These are phyloP conservation scores for Coregonus suidteri DNA, from an alignment of 2,797 vertebrate species.

Conservation along the genomic window DNA sequence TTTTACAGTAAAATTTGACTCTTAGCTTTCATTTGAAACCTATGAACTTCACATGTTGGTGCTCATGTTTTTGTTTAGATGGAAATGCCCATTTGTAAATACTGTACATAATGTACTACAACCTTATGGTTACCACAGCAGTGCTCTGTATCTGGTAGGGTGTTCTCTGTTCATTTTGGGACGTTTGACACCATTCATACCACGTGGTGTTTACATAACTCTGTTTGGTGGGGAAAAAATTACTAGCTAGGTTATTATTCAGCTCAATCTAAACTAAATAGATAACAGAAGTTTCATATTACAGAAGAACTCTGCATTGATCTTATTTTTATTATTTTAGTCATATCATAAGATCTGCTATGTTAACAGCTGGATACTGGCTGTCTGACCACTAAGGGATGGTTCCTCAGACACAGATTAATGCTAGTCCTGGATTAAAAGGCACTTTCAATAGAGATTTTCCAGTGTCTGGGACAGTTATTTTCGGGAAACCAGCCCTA, in stretches of 20 bases:
- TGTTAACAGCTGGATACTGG: no score
- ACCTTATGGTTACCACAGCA: neutral
- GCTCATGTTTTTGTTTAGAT: no score
- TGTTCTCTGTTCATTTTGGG: conserved; percentile 30
- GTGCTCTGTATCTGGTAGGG: neutral
- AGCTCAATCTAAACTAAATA: neutral
- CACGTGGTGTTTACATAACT: conserved; percentile 40
- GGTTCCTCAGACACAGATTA: neutral
- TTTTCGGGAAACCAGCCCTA: neutral
- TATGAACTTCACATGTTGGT: no score
- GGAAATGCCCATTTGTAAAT: neutral
- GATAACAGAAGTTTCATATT: neutral
- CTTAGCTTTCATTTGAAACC: no score
- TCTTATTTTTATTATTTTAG: neutral
- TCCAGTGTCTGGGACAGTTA: neutral
- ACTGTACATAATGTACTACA: neutral
- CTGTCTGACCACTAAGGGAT: neutral
- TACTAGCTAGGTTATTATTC: neutral
- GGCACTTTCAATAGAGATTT: neutral
- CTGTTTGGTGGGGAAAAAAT: neutral
- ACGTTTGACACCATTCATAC: conserved; percentile 49
- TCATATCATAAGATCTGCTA: neutral
- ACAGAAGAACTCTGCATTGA: neutral
- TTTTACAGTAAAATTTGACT: no score
- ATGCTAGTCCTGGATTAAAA: neutral